Evolutionary conservation across 2,888 invertebrate genomes (phyloP).

Genomic region (Idaea aversata): DNA sequence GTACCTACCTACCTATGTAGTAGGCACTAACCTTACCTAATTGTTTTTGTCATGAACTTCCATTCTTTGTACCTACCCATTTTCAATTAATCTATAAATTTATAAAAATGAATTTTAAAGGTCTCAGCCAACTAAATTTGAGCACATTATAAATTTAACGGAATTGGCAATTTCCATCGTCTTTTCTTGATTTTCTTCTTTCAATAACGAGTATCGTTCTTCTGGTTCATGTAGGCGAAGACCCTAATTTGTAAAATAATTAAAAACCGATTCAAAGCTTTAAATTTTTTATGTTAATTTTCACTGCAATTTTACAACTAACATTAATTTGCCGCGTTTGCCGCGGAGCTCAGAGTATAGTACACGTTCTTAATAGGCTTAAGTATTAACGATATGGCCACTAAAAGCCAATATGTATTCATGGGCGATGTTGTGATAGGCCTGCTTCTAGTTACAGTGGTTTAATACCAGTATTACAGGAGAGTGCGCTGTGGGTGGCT

Average conservation of each 20-base stretch:
- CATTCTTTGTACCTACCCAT: too few relatives aligned
- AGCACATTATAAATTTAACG: too few relatives aligned
- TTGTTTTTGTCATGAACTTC: too few relatives aligned
- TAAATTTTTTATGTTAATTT: constrained; percentile 11
- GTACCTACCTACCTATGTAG: too few relatives aligned
- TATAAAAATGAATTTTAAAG: too few relatives aligned
- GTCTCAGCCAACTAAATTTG: too few relatives aligned
- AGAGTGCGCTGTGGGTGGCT: constrained; percentile 61
- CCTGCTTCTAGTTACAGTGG: constrained; percentile 40
- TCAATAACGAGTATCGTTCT: background rate
- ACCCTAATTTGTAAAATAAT: background rate
- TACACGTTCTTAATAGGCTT: constrained; percentile 28
- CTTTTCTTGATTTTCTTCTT: background rate
- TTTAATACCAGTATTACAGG: constrained; percentile 51
- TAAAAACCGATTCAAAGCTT: background rate
- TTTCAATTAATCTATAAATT: too few relatives aligned
- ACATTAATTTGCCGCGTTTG: constrained; percentile 23
- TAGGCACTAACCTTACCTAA: too few relatives aligned
- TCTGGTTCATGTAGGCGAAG: background rate
- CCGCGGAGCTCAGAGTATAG: constrained; percentile 16
- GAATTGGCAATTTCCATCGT: background rate
- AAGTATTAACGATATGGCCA: constrained; percentile 49
- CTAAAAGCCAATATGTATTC: constrained; percentile 57
- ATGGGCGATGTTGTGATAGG: constrained; percentile 53
- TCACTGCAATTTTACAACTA: constrained; percentile 15